phyloP scores from a whole-genome alignment of 2,888 invertebrate species.

The Parnassius mnemosyne region DNA sequence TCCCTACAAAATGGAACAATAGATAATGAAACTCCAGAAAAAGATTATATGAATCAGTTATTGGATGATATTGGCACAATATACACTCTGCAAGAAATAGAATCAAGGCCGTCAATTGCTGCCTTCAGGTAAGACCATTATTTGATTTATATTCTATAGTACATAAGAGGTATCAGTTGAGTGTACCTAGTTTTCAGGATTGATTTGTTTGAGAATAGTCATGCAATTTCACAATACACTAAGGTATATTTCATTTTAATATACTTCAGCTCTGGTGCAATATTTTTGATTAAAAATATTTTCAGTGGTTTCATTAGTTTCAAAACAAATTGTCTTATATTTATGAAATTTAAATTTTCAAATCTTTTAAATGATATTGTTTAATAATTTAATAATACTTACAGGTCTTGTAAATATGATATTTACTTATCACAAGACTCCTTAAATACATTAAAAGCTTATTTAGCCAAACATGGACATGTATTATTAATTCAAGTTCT shows the following conservation, averaged over 20 bases:
- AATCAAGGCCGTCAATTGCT: conserved; percentile 81
- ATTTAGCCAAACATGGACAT: conserved; percentile 85
- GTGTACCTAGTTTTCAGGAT: no score
- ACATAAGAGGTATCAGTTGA: background rate
- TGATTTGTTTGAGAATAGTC: no score
- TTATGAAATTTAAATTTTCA: no score
- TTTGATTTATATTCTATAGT: conserved; percentile 4
- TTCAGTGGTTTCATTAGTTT: no score
- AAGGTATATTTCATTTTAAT: no score
- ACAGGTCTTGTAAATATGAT: conserved; percentile 86
- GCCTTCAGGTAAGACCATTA: conserved; percentile 71
- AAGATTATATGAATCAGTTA: conserved; percentile 76
- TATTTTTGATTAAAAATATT: no score
- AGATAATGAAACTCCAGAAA: conserved; percentile 77
- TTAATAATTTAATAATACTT: conserved; percentile 37
- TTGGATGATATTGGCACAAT: conserved; percentile 76
- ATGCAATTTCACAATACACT: no score
- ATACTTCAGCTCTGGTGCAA: no score
- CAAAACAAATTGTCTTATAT: no score
- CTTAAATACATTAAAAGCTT: conserved; percentile 82
- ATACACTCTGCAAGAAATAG: conserved; percentile 81
- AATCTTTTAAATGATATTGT: background rate
- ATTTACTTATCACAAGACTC: conserved; percentile 84
- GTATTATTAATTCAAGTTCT: conserved; percentile 85
- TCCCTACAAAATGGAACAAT: conserved; percentile 78